A percentile compares a stretch with the other conserved stretches of the same genome.
These are phyloP conservation scores for Opisthograptis luteolata DNA, from an alignment of 2,888 invertebrate genomes.

Conservation along the genomic window DNA sequence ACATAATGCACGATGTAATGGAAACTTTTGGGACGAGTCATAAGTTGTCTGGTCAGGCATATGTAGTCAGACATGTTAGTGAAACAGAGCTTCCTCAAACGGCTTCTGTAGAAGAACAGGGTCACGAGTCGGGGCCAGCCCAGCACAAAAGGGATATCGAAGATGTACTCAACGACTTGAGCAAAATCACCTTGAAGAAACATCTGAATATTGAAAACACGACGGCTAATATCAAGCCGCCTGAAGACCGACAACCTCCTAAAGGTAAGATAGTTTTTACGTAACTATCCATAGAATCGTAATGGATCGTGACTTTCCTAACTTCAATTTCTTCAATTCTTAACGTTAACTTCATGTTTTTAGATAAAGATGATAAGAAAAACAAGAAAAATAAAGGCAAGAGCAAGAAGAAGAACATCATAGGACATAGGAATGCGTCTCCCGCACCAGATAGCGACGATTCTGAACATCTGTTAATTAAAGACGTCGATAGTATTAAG, in stretches of 20 bases:
- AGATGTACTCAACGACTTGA: conserved; percentile 75
- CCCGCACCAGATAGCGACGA: conserved; percentile 69
- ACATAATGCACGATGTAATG: conserved; percentile 80
- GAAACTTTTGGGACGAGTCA: conserved; percentile 71
- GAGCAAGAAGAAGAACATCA: conserved; percentile 52
- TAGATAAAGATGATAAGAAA: conserved; percentile 70
- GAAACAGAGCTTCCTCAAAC: conserved; percentile 62
- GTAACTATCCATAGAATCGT: too few species aligned
- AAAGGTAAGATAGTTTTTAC: conserved; percentile 49
- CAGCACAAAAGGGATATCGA: conserved; percentile 74
- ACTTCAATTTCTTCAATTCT: background rate
- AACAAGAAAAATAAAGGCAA: conserved; percentile 67
- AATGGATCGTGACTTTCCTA: too few species aligned
- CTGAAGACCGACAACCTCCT: conserved; percentile 63
- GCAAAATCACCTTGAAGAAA: conserved; percentile 76
- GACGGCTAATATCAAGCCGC: conserved; percentile 74
- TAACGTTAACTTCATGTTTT: conserved; percentile 34
- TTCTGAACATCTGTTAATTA: conserved; percentile 69
- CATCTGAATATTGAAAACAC: conserved; percentile 76
- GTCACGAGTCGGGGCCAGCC: conserved; percentile 58
- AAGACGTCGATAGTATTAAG: conserved; percentile 76
- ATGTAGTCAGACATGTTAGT: conserved; percentile 71
- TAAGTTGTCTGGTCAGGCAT: conserved; percentile 63
- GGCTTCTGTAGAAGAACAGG: conserved; percentile 61
- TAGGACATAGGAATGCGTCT: conserved; percentile 36